A percentile compares a stretch with the other conserved stretches of the same genome.
phyloP scores from a whole-genome alignment of 2,797 vertebrate genomes.

The Amphiprion clarkii region DNA sequence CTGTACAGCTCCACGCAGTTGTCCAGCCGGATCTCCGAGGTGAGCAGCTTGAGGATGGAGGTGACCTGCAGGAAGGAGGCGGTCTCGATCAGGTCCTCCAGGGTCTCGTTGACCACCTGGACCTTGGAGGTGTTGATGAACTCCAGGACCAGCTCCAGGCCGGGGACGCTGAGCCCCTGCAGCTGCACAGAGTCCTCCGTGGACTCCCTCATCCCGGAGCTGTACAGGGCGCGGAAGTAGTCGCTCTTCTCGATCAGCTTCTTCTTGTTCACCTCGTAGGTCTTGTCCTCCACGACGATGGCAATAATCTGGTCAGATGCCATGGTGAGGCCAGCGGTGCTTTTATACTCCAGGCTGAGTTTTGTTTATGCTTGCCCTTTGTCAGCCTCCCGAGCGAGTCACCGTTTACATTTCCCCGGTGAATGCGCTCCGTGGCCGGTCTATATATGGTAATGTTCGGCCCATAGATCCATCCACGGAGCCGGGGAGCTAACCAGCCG shows the following conservation, averaged over 20 bases:
- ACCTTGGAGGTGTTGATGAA: conserved; percentile 95
- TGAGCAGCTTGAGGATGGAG: conserved; percentile 90
- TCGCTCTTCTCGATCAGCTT: conserved; percentile 97
- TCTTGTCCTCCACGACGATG: conserved; percentile 91
- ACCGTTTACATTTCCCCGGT: conserved; percentile 77
- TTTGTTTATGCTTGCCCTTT: conserved; percentile 29
- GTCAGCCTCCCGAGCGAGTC: conserved; percentile 42
- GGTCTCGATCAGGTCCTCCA: conserved; percentile 93
- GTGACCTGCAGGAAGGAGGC: conserved; percentile 96
- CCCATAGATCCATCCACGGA: conserved; percentile 67
- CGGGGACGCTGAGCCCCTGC: conserved; percentile 91
- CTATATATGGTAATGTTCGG: conserved; percentile 87
- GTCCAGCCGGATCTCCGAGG: conserved; percentile 88
- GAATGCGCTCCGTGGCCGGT: conserved; percentile 67
- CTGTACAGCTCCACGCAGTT: conserved; percentile 93
- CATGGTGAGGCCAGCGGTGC: conserved; percentile 69
- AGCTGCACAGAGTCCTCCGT: conserved; percentile 89
- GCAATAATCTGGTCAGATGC: conserved; percentile 89
- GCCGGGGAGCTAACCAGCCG: conserved; percentile 46
- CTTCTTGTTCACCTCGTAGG: conserved; percentile 91
- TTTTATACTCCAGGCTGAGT: conserved; percentile 4
- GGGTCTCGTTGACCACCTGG: conserved; percentile 85
- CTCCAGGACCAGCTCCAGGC: conserved; percentile 93
- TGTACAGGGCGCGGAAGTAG: conserved; percentile 95
- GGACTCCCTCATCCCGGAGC: conserved; percentile 97